A percentile compares a stretch with the other conserved stretches of the same genome.
Evolutionary conservation across 2,888 invertebrate genomes (phyloP).

Genomic region (Drosophila quinaria): DNA sequence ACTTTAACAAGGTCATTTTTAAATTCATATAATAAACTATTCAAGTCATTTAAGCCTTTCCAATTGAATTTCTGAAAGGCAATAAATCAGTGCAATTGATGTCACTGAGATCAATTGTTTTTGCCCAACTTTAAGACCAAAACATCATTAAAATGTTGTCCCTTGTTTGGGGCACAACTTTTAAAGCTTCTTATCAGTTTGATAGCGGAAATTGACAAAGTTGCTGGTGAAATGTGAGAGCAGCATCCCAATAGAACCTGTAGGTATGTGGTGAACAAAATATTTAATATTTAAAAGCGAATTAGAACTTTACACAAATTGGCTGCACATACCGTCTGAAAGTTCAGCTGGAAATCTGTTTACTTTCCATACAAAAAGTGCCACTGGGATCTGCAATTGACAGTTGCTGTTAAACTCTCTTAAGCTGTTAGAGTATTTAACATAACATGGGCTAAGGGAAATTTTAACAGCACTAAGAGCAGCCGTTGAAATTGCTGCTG

Average conservation of each 20-base stretch:
- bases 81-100: conserved; percentile 20
- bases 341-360: too few species aligned
- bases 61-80: not conserved
- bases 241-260: too few species aligned
- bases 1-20: not conserved
- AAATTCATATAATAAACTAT: not conserved
- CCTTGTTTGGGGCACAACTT: conserved; percentile 4
- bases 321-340: too few species aligned
- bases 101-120: conserved; percentile 11
- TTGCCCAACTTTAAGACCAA: not conserved
- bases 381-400: not conserved
- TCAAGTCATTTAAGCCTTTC: not conserved
- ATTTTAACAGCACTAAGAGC: conserved; percentile 62
- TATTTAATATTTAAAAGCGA: too few species aligned
- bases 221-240: not conserved
- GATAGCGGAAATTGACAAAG: conserved; percentile 37
- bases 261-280: too few species aligned
- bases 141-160: conserved; percentile 21
- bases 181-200: conserved; percentile 48
- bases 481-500: too few species aligned
- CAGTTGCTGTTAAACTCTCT: conserved; percentile 48
- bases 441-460: conserved; percentile 35
- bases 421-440: conserved; percentile 49
- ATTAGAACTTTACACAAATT: too few species aligned
- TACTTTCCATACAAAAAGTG: too few species aligned